Evolutionary conservation across 2,888 invertebrate species (phyloP).

Genomic region (Ornithoptera priamus): DNA sequence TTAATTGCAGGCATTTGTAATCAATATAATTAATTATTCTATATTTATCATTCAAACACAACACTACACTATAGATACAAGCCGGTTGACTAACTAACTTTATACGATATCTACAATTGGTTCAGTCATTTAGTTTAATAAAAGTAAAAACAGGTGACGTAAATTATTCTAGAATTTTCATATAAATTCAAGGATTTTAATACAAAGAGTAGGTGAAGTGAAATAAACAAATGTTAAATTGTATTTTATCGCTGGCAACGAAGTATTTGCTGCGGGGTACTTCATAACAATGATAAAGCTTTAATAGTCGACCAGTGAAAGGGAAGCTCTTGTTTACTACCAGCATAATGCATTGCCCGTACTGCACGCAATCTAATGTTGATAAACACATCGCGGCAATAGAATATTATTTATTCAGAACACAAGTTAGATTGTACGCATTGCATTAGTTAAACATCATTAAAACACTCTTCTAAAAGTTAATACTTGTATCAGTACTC

Average conservation of each 20-base stretch:
- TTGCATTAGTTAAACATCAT: background rate
- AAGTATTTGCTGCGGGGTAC: background rate
- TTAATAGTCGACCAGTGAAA: constrained; percentile 1
- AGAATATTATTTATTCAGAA: background rate
- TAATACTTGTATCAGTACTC: too few relatives aligned
- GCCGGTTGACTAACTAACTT: background rate
- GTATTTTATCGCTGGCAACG: background rate
- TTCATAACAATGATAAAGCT: constrained; percentile 1
- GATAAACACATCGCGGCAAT: background rate
- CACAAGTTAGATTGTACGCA: background rate
- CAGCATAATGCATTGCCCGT: constrained; percentile 1
- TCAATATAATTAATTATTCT: constrained; percentile 2
- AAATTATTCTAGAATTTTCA: background rate
- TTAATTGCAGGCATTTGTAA: background rate
- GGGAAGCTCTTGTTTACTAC: background rate
- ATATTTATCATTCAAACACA: background rate
- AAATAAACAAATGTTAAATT: background rate
- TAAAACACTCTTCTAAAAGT: too few relatives aligned
- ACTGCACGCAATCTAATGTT: background rate
- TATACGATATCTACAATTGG: background rate
- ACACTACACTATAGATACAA: background rate
- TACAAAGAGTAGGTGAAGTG: background rate
- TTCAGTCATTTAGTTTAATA: background rate
- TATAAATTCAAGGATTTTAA: background rate
- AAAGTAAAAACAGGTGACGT: background rate